Percentiles rank a stretch among this genome's conserved stretches.
Conservation (phyloP, 2,888 invertebrate genomes). For the Colletes collaris region DNA sequence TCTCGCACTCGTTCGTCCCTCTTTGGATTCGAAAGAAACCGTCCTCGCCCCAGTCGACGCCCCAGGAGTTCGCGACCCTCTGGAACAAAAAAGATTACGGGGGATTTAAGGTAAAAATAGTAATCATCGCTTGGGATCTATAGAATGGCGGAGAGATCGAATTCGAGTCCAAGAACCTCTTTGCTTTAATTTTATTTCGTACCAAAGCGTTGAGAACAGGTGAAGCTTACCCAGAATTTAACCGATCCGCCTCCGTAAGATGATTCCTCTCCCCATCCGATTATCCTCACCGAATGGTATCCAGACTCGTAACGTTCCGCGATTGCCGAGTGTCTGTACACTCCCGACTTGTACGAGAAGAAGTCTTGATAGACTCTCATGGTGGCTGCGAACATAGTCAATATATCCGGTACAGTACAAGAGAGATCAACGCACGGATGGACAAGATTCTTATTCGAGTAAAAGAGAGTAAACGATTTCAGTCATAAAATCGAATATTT, state of each 20-base stretch:
- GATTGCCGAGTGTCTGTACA: conserved; percentile 89
- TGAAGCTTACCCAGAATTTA: conserved; percentile 93
- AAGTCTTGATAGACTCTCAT: conserved; percentile 96
- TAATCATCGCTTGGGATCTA: no score
- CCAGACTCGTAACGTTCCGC: conserved; percentile 85
- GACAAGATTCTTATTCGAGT: no score
- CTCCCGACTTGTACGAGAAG: conserved; percentile 93
- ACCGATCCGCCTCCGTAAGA: conserved; percentile 84
- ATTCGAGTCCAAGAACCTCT: no score
- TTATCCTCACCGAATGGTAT: conserved; percentile 94
- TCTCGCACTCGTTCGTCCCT: conserved; percentile 94
- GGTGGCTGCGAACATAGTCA: conserved; percentile 86
- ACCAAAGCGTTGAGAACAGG: no score
- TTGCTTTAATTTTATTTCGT: no score
- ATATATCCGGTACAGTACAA: no score
- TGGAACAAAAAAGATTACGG: conserved; percentile 81
- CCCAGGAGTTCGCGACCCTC: conserved; percentile 98
- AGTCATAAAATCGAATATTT: no score
- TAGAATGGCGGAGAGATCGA: no score
- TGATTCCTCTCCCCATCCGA: conserved; percentile 95
- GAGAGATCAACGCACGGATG: no score
- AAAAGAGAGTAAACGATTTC: no score
- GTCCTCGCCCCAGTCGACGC: conserved; percentile 94
- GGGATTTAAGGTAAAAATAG: no score
- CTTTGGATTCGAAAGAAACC: conserved; percentile 95